Evolutionary conservation across 2,888 invertebrate species (phyloP).

Genomic region (Mylabris sibirica): DNA sequence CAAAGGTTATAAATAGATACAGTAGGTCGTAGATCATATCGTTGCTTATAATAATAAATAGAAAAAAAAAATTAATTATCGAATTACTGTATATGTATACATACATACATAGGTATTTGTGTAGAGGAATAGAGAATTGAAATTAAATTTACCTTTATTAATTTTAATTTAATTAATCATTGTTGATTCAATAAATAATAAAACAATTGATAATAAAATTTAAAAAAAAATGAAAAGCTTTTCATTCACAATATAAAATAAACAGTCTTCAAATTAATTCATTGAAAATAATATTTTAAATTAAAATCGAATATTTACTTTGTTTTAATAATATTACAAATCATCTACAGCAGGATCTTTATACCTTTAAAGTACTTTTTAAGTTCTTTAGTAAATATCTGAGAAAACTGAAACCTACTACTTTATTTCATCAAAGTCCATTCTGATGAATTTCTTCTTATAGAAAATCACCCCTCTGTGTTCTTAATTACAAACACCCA

Average conservation of each 20-base stretch:
- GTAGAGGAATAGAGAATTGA: neutral
- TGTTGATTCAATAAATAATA: neutral
- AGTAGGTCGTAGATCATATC: constrained; percentile 11
- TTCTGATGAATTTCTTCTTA: constrained; percentile 58
- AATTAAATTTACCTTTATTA: neutral
- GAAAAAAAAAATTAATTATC: neutral
- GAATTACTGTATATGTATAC: neutral
- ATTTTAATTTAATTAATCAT: neutral
- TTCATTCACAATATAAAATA: neutral
- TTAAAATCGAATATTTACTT: constrained; percentile 48
- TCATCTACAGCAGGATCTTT: constrained; percentile 38
- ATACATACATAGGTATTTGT: too few relatives aligned
- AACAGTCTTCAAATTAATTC: constrained; percentile 35
- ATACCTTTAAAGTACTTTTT: constrained; percentile 28
- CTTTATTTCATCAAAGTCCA: constrained; percentile 57
- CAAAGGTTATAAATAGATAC: constrained; percentile 13
- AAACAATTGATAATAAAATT: neutral
- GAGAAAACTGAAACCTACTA: constrained; percentile 52
- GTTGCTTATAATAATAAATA: neutral
- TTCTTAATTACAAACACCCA: constrained; percentile 56
- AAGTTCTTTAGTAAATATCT: constrained; percentile 40
- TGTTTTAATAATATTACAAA: constrained; percentile 14
- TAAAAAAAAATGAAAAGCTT: neutral
- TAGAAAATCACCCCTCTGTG: constrained; percentile 38
- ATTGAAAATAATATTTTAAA: constrained; percentile 45